phyloP scores from a whole-genome alignment of 92 coral and sea anemone genomes.

The Palythoa grandis region DNA sequence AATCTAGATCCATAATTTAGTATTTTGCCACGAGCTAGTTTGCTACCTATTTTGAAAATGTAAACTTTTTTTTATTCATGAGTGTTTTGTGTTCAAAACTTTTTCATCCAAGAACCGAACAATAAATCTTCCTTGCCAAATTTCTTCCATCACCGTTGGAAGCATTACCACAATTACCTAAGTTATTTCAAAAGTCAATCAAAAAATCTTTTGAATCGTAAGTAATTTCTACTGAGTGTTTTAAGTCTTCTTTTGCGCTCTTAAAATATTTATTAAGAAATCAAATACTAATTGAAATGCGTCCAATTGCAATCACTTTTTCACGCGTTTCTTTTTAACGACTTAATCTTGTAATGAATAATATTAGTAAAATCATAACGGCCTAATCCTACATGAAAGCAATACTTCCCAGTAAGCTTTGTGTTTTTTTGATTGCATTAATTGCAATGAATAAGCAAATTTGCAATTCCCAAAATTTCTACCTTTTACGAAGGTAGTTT shows the following conservation, averaged over 20 bases:
- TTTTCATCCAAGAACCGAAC: neutral
- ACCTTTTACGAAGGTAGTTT: neutral
- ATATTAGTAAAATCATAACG: conserved; percentile 18
- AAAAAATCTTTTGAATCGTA: neutral
- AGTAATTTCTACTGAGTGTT: conserved; percentile 14
- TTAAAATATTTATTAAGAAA: conserved; percentile 45
- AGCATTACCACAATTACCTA: neutral
- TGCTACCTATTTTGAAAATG: conserved; percentile 42
- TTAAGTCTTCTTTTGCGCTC: conserved; percentile 35
- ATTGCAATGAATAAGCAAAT: neutral
- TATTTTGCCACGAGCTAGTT: conserved; percentile 44
- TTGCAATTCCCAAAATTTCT: neutral
- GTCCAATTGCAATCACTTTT: conserved; percentile 46
- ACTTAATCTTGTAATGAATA: conserved; percentile 27
- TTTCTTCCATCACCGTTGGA: neutral
- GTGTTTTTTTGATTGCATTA: neutral
- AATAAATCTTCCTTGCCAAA: neutral
- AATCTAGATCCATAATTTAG: conserved; percentile 38
- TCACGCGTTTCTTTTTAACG: conserved; percentile 42
- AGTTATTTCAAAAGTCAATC: neutral
- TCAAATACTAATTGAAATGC: conserved; percentile 46
- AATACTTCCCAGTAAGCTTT: neutral
- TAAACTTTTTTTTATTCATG: conserved; percentile 39
- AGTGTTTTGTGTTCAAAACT: conserved; percentile 21
- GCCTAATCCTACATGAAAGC: conserved; percentile 21